Evolutionary conservation across 2,888 invertebrate species (phyloP), one percentile per base, ranked within the genome.

Genomic region (Leptinotarsa tumamoca): DNA sequence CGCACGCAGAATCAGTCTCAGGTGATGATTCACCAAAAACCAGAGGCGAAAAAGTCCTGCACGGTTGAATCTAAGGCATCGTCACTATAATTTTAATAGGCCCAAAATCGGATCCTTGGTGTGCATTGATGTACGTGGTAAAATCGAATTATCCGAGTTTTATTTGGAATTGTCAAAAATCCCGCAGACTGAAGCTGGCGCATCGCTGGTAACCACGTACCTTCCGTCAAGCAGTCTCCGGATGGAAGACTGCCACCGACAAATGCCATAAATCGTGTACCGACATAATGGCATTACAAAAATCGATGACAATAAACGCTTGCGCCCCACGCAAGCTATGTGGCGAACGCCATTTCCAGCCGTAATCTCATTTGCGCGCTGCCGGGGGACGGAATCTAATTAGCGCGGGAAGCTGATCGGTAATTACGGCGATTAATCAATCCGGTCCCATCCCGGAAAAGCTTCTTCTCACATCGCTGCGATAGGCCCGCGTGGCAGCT

Each of bases 401-500:
- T 88, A 88, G 87, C 87, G 86, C 84, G 85, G 88, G 87, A 88
- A 88, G 87, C 89, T 88, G 89, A 89, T 89, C 89, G 88, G 90
- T 90, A 90, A 90, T 90, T 90, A 89, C 89, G 86, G 85, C 89
- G 89, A 90, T 90, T 90, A 90, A 90, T 90, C 90, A 90, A 89
- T 89, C 88, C 87, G 85, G 87, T 88, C 88, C 88, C 86, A 85
- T 87, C 87, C 85, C 85, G 85, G 82, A 84, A 84, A 84, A 84
- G 83, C 83, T 86, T 85, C 85, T 84, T 86, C 72, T 72, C 72
- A 43, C 61, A 43, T 63, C 43, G 43, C 33, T 43, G 17, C 43
- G 43, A 27, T 63, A 27, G 5, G 17, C 14, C 14, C 10, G 17
- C 63, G 4, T 2, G n/a, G 63, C 63, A 18, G 13, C 4, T 17